Conservation (phyloP, 2,113 vertebrate species). For the Lophotis ruficrista region DNA sequence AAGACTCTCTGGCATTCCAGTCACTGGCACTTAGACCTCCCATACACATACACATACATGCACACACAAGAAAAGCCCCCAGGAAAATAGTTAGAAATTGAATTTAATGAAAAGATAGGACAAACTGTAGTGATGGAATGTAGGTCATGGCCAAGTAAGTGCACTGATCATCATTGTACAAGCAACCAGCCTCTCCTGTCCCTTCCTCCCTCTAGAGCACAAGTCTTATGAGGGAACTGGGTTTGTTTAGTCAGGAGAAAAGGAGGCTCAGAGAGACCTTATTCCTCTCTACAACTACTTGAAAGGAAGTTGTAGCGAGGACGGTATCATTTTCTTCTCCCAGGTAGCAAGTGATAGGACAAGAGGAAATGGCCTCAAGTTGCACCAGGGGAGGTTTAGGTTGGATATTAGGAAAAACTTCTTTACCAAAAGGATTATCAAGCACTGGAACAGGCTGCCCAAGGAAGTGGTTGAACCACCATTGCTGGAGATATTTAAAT, state of each 20-base stretch:
- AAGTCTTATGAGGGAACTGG: neutral
- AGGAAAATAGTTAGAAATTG: neutral
- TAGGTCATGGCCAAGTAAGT: neutral
- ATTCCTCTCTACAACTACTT: neutral
- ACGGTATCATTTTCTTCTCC: neutral
- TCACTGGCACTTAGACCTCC: neutral
- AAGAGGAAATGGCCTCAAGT: neutral
- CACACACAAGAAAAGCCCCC: neutral
- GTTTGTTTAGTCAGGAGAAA: neutral
- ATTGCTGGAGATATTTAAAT: neutral
- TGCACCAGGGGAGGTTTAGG: neutral
- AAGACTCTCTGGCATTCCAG: neutral
- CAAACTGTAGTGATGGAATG: neutral
- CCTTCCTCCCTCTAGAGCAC: neutral
- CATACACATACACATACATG: neutral
- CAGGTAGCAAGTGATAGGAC: neutral
- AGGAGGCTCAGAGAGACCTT: neutral
- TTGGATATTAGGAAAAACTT: neutral
- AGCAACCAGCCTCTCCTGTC: neutral
- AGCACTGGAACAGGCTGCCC: neutral
- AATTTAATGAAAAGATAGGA: neutral
- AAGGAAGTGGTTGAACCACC: neutral
- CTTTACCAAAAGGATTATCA: neutral
- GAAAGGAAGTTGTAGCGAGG: neutral
- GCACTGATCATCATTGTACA: neutral